Conservation (phyloP, 2,113 vertebrate genomes). For the Gambusia holbrooki region DNA sequence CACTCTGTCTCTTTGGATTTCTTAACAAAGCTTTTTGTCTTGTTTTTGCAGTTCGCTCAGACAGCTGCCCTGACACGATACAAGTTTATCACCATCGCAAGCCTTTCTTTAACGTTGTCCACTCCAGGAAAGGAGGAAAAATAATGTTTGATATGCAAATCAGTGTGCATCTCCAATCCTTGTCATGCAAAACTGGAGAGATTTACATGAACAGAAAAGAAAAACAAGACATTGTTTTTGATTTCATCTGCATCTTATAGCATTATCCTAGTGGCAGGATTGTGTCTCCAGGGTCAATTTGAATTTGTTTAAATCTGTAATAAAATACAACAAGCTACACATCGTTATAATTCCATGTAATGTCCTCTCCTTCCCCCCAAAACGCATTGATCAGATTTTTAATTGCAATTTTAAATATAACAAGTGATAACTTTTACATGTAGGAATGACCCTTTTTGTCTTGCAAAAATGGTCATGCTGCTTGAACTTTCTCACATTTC, state of each 20-base stretch:
- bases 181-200: neutral
- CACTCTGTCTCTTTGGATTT: slow-evolving; percentile 21
- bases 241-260: slow-evolving; percentile 3
- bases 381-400: too few species aligned
- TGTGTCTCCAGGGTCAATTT: neutral
- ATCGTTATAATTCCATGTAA: neutral
- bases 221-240: slow-evolving; percentile 16
- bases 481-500: too few species aligned
- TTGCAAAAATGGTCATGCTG: too few species aligned
- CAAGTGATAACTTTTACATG: too few species aligned
- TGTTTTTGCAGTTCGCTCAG: slow-evolving; percentile 16
- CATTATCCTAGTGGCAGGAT: neutral
- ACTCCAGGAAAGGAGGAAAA: slow-evolving; percentile 3
- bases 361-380: rapidly evolving
- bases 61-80: slow-evolving; percentile 29
- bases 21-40: slow-evolving; percentile 24
- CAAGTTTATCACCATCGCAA: slow-evolving; percentile 56
- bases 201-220: slow-evolving; percentile 24
- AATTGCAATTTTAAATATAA: too few species aligned
- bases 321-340: neutral
- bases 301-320: neutral
- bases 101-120: slow-evolving; percentile 34
- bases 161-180: slow-evolving; percentile 14
- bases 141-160: slow-evolving; percentile 20
- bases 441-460: too few species aligned